These are phyloP conservation scores for Pharmacophagus antenor DNA, from an alignment of 2,888 invertebrate species.

Conservation along the genomic window DNA sequence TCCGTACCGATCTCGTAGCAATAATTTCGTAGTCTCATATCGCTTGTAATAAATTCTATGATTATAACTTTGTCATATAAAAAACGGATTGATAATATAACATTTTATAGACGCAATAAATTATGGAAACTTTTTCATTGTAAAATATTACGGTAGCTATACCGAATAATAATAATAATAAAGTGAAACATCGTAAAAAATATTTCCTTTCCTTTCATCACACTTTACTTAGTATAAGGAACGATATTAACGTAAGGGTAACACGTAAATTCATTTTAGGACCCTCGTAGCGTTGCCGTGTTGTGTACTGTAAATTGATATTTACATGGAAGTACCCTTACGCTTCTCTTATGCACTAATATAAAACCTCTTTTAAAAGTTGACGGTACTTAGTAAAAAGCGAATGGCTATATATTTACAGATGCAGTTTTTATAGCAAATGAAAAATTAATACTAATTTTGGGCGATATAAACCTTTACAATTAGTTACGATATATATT, in stretches of 20 bases:
- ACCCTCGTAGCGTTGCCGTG: slow-evolving; percentile 33
- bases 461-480: no score
- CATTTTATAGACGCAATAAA: neutral
- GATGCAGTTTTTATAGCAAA: neutral
- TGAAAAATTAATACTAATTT: neutral
- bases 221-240: slow-evolving; percentile 27
- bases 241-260: slow-evolving; percentile 33
- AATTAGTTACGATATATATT: no score
- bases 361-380: slow-evolving; percentile 40
- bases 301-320: slow-evolving; percentile 33
- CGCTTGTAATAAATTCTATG: neutral
- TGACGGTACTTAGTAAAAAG: slow-evolving; percentile 33
- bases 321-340: slow-evolving; percentile 23
- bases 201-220: slow-evolving; percentile 1
- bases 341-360: slow-evolving; percentile 36
- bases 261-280: slow-evolving; percentile 31
- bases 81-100: neutral
- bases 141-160: neutral
- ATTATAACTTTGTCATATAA: neutral
- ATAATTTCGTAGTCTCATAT: slow-evolving; percentile 16
- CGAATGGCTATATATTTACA: slow-evolving; percentile 27
- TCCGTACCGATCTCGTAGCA: slow-evolving; percentile 34
- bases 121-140: neutral
- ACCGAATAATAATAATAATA: slow-evolving; percentile 5
- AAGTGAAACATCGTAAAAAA: slow-evolving; percentile 6